Base-by-base conservation (phyloP, 2,797 vertebrate species). In the Dermochelys coriacea region DNA sequence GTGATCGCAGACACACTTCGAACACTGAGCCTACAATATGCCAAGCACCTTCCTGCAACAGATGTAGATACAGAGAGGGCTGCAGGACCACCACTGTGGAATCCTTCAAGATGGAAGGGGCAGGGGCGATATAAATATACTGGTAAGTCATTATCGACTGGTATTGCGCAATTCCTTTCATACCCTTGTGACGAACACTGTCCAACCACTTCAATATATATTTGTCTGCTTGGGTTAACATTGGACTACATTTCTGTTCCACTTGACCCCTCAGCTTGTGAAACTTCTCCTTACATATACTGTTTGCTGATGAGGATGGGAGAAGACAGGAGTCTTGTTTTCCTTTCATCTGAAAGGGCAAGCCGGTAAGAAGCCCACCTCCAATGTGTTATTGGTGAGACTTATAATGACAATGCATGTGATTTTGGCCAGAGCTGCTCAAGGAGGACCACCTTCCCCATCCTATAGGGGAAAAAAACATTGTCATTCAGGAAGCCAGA, bases 331-430 rank as follows among this genome's bases (percentile, higher is more conserved):
- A 14, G 90, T 84, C 54, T 80, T 19, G 3, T 52, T 78, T 85
- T 37, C 45, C 12, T 82, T 77, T 25, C 1, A 0, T 16, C 64
- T 52, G 7, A 12, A 64, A 5, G 23, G 41, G 8, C 2, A 11
- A 25, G 8, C 29, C 45, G 55, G 25, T 31, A 37, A n/a, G 45
- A 0, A 0, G n/a, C 6, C 34, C 5, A 1, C 50, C 34, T 68
- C 47, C 80, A 3, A 59, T 14, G 15, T 64, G 59, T 64, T n/a
- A 64, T 8, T 16, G 19, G 31, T 9, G 19, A 3, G 45, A 25
- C 29, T 34, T 64, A n/a, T 55, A 31, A 82, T 29, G 9, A 51
- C 29, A 18, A 8, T 0, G 0, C 5, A 1, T 0, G 1, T 0
- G 0, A 21, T 31, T 89, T 80, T 51, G 68, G 37, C 45, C 21